These are phyloP conservation scores for Phalacrocorax carbo DNA, from an alignment of 2,113 vertebrate genomes.

Conservation along the genomic window DNA sequence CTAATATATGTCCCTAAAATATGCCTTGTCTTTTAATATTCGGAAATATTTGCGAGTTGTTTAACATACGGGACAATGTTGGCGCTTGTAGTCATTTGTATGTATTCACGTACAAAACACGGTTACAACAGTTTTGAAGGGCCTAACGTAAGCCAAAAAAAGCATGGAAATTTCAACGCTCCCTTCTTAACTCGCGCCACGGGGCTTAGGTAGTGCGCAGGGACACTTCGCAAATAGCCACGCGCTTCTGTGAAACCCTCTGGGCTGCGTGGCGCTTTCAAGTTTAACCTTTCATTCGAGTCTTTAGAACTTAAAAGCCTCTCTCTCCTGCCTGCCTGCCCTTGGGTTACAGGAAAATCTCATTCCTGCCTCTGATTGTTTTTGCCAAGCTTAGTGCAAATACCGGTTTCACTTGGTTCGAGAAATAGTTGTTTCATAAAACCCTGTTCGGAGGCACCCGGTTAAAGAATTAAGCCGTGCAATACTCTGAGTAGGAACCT, in stretches of 20 bases:
- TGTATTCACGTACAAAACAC: not conserved
- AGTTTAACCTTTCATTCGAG: not conserved
- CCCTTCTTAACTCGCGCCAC: not conserved
- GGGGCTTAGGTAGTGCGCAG: not conserved
- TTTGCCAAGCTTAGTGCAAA: not conserved
- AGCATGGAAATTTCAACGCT: not conserved
- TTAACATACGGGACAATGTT: not conserved
- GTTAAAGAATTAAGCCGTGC: not conserved
- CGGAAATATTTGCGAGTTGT: constrained; percentile 4
- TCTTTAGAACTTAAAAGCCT: not conserved
- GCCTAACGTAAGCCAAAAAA: not conserved
- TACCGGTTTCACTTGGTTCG: not conserved
- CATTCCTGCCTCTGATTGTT: not conserved
- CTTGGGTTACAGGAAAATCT: not conserved
- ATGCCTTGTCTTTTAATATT: not conserved
- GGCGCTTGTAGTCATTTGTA: not conserved
- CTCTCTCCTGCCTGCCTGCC: not conserved
- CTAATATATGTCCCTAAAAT: not conserved
- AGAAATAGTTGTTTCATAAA: not conserved
- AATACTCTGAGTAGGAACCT: not conserved
- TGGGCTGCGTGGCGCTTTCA: not conserved
- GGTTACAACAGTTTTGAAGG: not conserved
- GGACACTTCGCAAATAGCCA: not conserved
- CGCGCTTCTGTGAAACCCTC: not conserved
- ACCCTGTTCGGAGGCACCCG: not conserved